phyloP scores from a whole-genome alignment of 1,140 invertebrate species.

The Leptinotarsa defecta region DNA sequence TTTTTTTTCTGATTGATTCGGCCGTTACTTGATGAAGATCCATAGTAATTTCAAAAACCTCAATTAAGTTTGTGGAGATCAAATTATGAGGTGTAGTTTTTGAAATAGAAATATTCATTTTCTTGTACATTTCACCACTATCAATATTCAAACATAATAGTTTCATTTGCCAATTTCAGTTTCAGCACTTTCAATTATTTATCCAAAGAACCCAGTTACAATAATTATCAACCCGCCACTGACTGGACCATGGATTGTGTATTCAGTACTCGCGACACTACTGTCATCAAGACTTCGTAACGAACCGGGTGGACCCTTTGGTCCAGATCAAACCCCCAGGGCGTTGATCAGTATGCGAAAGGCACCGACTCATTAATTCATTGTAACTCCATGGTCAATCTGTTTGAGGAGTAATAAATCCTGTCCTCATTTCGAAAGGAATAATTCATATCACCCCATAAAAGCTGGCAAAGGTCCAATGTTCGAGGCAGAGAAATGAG shows the following conservation, averaged over 20 bases:
- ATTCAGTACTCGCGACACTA: background rate
- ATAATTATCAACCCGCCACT: background rate
- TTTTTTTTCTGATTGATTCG: no score
- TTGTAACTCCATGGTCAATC: conserved; percentile 5
- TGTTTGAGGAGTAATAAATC: conserved; percentile 3
- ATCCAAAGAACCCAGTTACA: no score
- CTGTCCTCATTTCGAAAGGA: background rate
- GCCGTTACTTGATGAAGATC: no score
- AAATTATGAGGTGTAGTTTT: no score
- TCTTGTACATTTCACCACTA: no score
- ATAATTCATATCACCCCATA: background rate
- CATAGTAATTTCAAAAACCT: no score
- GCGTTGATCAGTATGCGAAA: background rate
- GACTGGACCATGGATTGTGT: background rate
- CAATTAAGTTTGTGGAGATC: no score
- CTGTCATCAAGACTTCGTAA: background rate
- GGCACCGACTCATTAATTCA: background rate
- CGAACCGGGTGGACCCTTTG: background rate
- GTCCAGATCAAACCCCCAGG: background rate
- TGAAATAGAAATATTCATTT: no score
- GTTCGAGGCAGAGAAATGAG: background rate
- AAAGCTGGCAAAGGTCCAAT: background rate
- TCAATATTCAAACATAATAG: no score
- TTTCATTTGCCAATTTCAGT: no score
- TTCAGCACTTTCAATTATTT: no score